phyloP scores from a whole-genome alignment of 1,140 invertebrate genomes.

The Lepidurus apus region DNA sequence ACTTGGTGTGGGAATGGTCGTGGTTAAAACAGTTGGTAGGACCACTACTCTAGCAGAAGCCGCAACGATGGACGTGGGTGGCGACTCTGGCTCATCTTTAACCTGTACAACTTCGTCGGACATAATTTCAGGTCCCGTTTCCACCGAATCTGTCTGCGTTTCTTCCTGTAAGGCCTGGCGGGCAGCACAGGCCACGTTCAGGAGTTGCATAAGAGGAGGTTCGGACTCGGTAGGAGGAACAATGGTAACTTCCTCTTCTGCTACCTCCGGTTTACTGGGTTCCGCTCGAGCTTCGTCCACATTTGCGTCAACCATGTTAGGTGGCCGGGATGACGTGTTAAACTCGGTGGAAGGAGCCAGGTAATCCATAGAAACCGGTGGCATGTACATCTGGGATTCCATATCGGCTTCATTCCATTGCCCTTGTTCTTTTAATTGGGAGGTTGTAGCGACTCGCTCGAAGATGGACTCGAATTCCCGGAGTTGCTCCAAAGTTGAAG shows the following conservation, averaged over 20 bases:
- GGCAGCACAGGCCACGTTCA: constrained; percentile 30
- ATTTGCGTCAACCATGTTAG: constrained; percentile 40
- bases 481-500: constrained; percentile 62
- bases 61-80: constrained; percentile 36
- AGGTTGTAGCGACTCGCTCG: constrained; percentile 53
- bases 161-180: constrained; percentile 31
- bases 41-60: constrained; percentile 38
- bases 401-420: constrained; percentile 39
- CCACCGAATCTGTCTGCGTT: constrained; percentile 13
- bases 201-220: constrained; percentile 30
- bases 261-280: constrained; percentile 18
- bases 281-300: constrained; percentile 31
- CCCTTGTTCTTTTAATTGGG: constrained; percentile 58
- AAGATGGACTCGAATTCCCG: constrained; percentile 75
- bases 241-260: constrained; percentile 35
- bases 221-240: constrained; percentile 41
- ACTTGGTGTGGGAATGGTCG: constrained; percentile 26
- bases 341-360: constrained; percentile 20
- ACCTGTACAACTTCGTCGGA: not conserved
- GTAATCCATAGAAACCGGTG: constrained; percentile 25
- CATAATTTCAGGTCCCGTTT: not conserved
- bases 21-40: constrained; percentile 36
- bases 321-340: constrained; percentile 34
- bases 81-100: constrained; percentile 35
- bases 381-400: constrained; percentile 36